Evolutionary conservation across 2,113 vertebrate genomes (phyloP), one percentile per base, ranked within the genome.

Genomic region (Pseudorhombus dupliciocellatus): DNA sequence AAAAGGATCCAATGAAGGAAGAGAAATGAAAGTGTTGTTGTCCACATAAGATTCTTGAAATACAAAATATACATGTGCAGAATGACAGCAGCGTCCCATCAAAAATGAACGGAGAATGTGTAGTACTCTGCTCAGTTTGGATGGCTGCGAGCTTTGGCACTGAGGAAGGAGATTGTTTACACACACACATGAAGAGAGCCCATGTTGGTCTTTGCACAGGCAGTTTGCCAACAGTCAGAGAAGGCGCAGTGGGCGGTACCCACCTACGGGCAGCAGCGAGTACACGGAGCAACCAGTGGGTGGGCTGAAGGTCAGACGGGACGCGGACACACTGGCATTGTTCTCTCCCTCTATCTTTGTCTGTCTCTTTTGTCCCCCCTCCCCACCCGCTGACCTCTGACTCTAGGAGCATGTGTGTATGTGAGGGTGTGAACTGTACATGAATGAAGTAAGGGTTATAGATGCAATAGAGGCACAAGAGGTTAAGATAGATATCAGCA

Each of bases 221-320:
- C 81, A 64, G 30, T 37, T 24, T 69, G 77, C 64, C 46, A 67
- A 14, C 51, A 70, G 75, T 80, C 25, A 18, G 74, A 72, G 48
- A 42, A 57, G 74, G 70, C 66, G 6, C 71, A 52, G 78, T 83
- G 65, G 83, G 83, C 77, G 72, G 84, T 66, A 40, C 54, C 62
- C 81, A 44, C 84, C 74, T 69, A 86, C 75, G 37, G 63, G 59
- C 75, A 58, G 51, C 18, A 70, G 71, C 40, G 10, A 81, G 80
- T 74, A 64, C 64, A n/a, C 53, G 34, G 53, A 75, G 65, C 73
- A 21, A 79, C 75, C 50, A 0, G 78, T 85, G 87, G 87, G 87
- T 85, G 84, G 81, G 69, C 81, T 84, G 79, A 89, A 91, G 81
- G 87, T 89, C 89, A 88, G 63, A 73, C 25, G 26, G 28, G 44